Evolutionary conservation across 1,140 invertebrate genomes (phyloP).

Genomic region (Holcopasites calliopsidis): DNA sequence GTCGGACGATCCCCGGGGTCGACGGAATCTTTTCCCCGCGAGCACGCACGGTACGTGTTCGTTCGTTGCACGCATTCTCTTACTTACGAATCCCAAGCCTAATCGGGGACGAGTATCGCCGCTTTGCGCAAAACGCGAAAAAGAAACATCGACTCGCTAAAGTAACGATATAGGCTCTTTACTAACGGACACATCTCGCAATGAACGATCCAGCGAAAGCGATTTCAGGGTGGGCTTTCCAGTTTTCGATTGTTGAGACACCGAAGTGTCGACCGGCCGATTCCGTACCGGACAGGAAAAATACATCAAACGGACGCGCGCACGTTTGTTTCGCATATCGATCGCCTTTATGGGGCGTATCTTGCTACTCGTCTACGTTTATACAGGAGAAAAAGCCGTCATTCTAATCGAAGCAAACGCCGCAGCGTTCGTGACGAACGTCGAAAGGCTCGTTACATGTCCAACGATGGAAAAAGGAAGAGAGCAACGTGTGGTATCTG

Average conservation of each 20-base stretch:
- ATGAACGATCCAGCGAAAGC: conserved; percentile 6
- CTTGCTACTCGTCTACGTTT: conserved; percentile 48
- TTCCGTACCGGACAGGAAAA: neutral
- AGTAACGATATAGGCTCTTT: conserved; percentile 2
- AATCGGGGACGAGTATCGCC: neutral
- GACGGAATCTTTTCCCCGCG: too few species aligned
- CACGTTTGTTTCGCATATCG: neutral
- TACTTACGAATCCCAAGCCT: too few species aligned
- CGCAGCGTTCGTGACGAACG: conserved; percentile 6
- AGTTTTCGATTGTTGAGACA: conserved; percentile 36
- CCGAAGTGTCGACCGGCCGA: neutral
- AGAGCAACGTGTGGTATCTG: neutral
- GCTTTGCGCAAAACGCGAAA: neutral
- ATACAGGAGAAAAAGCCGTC: conserved; percentile 44
- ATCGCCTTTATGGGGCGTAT: neutral
- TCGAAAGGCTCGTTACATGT: neutral
- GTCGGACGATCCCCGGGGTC: too few species aligned
- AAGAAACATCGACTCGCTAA: conserved; percentile 3
- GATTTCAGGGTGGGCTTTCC: conserved; percentile 36
- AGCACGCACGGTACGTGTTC: neutral
- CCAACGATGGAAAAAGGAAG: neutral
- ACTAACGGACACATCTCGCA: neutral
- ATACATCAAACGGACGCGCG: neutral
- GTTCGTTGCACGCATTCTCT: too few species aligned
- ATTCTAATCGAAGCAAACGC: conserved; percentile 16